These are phyloP conservation scores for Alces alces DNA, from an alignment of 2,113 vertebrate species.

Conservation along the genomic window DNA sequence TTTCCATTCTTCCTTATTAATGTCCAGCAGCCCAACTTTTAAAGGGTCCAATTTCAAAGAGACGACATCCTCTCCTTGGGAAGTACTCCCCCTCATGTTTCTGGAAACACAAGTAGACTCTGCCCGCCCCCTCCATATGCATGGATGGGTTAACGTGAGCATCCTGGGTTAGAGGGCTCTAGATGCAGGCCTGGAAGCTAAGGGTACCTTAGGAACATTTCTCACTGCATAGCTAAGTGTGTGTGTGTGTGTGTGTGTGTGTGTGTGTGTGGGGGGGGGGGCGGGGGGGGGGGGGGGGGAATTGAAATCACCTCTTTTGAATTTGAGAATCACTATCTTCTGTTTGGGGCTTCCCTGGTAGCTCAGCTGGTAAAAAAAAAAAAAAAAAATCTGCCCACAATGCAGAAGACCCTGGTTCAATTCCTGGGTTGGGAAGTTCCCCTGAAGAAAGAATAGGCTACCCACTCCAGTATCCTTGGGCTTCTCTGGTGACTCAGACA, in stretches of 20 bases:
- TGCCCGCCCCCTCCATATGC: neutral
- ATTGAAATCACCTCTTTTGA: neutral
- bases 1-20: slow-evolving; percentile 66
- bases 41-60: slow-evolving; percentile 55
- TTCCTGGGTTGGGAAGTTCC: neutral
- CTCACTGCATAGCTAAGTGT: neutral
- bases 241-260: neutral
- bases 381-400: neutral
- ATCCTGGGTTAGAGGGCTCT: neutral
- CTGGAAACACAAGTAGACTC: neutral
- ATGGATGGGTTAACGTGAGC: neutral
- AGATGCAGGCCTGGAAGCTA: no score
- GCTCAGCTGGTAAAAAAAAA: neutral
- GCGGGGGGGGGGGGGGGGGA: fast-evolving
- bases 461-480: neutral
- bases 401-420: neutral
- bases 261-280: fast-evolving
- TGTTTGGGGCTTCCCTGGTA: neutral
- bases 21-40: slow-evolving; percentile 44
- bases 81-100: neutral
- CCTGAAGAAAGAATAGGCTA: neutral
- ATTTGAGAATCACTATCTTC: neutral
- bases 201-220: neutral
- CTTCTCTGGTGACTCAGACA: no score
- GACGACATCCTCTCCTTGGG: neutral